These are phyloP conservation scores for Lepidocyrtinus sp. DNA, from an alignment of 2,888 invertebrate genomes.

Conservation along the genomic window DNA sequence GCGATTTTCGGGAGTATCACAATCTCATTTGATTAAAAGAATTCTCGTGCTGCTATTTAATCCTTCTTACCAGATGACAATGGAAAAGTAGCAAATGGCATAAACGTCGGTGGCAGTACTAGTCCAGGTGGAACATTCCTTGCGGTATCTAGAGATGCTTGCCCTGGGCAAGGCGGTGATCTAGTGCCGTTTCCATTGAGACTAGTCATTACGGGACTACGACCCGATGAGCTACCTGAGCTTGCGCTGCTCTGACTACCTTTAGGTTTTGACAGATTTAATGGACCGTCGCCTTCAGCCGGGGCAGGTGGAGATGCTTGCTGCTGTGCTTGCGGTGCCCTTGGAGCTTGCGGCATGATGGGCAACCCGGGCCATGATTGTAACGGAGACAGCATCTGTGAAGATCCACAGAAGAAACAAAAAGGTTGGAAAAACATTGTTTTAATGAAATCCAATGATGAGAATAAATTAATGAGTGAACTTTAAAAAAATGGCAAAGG, in stretches of 20 bases:
- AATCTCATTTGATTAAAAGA: too few relatives aligned
- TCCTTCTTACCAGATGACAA: conserved; percentile 72
- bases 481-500: too few relatives aligned
- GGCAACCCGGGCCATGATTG: conserved; percentile 71
- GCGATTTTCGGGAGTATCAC: too few relatives aligned
- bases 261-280: conserved; percentile 92
- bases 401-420: too few relatives aligned
- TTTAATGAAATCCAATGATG: not conserved
- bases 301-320: conserved; percentile 69
- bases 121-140: conserved; percentile 74
- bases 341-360: conserved; percentile 67
- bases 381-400: conserved; percentile 76
- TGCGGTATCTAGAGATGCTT: conserved; percentile 50
- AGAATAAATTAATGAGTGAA: too few relatives aligned
- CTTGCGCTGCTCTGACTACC: conserved; percentile 68
- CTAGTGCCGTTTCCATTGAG: conserved; percentile 71
- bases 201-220: conserved; percentile 70
- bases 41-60: too few relatives aligned
- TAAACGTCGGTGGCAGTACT: conserved; percentile 77
- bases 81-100: conserved; percentile 78
- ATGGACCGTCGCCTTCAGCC: conserved; percentile 85
- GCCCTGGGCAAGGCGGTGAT: conserved; percentile 69
- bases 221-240: conserved; percentile 71
- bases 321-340: conserved; percentile 59
- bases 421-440: not conserved